phyloP scores from a whole-genome alignment of 1,140 invertebrate genomes.

The Drosophila persimilis region DNA sequence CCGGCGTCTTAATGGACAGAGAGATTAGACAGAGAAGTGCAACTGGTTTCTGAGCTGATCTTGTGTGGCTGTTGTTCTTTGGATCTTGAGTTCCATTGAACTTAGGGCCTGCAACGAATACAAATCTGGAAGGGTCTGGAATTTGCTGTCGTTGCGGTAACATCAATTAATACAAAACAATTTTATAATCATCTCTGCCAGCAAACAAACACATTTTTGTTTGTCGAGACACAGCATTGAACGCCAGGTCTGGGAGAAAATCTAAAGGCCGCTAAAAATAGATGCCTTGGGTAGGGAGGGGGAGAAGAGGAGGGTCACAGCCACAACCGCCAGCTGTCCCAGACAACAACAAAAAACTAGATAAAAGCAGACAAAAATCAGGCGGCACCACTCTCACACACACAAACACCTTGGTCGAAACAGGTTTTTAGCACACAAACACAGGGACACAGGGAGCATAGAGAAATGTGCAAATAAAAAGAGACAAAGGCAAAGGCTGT shows the following conservation, averaged over 20 bases:
- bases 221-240: constrained; percentile 15
- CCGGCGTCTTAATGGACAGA: constrained; percentile 25
- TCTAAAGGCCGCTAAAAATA: constrained; percentile 66
- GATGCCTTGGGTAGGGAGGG: background rate
- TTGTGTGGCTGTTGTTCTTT: too few relatives aligned
- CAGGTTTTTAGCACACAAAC: constrained; percentile 61
- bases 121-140: constrained; percentile 6
- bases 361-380: constrained; percentile 29
- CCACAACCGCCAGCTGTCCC: constrained; percentile 49
- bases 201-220: constrained; percentile 3
- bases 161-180: constrained; percentile 24
- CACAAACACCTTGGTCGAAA: constrained; percentile 46
- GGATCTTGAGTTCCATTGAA: constrained; percentile 40
- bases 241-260: constrained; percentile 24
- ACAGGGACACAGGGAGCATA: constrained; percentile 23
- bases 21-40: constrained; percentile 45
- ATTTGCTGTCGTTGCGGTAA: constrained; percentile 5
- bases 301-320: constrained; percentile 1
- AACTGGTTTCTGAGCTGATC: constrained; percentile 41
- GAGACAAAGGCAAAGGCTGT: constrained; percentile 21
- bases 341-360: constrained; percentile 40
- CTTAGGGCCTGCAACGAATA: constrained; percentile 24
- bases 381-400: constrained; percentile 2
- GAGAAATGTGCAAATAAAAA: constrained; percentile 61
- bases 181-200: constrained; percentile 12